A percentile compares a stretch with the other conserved stretches of the same genome.
These are phyloP conservation scores for Synanthedon myopaeformis DNA, from an alignment of 2,888 invertebrate genomes.

Conservation along the genomic window DNA sequence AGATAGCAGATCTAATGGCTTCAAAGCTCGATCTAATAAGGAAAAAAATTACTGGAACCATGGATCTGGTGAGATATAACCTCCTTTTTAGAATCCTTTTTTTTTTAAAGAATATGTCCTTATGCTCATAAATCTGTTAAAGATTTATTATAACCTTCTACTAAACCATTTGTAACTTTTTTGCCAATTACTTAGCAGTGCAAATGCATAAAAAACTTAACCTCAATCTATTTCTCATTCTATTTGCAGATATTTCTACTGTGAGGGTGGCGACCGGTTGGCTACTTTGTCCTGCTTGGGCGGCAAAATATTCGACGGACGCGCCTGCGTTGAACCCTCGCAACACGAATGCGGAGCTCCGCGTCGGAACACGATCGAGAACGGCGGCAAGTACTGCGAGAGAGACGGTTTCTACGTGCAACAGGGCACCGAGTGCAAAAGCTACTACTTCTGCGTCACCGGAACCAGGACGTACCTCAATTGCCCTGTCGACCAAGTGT, in stretches of 20 bases:
- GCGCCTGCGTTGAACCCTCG: slow-evolving; percentile 58
- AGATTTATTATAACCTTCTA: too few relatives aligned
- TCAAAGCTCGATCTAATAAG: too few relatives aligned
- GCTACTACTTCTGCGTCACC: slow-evolving; percentile 70
- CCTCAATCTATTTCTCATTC: slow-evolving; percentile 16
- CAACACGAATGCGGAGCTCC: slow-evolving; percentile 51
- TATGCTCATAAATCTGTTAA: too few relatives aligned
- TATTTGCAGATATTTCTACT: slow-evolving; percentile 67
- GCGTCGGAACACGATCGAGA: slow-evolving; percentile 23
- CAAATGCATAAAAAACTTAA: neutral
- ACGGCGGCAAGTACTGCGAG: slow-evolving; percentile 37
- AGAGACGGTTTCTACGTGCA: slow-evolving; percentile 70
- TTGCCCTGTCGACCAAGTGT: slow-evolving; percentile 58
- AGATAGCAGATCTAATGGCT: too few relatives aligned
- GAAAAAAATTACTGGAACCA: too few relatives aligned
- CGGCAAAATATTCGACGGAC: slow-evolving; percentile 71
- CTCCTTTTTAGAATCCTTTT: too few relatives aligned
- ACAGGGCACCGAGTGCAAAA: slow-evolving; percentile 55
- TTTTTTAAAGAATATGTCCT: too few relatives aligned
- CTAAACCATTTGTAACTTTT: too few relatives aligned
- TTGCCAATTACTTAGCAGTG: neutral
- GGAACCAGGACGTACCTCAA: slow-evolving; percentile 60
- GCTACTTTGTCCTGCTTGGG: slow-evolving; percentile 68
- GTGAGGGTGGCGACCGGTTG: slow-evolving; percentile 66
- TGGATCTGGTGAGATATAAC: too few relatives aligned